These are phyloP conservation scores for Ptychochromis oligacanthus DNA, from an alignment of 2,113 vertebrate species.

Conservation along the genomic window DNA sequence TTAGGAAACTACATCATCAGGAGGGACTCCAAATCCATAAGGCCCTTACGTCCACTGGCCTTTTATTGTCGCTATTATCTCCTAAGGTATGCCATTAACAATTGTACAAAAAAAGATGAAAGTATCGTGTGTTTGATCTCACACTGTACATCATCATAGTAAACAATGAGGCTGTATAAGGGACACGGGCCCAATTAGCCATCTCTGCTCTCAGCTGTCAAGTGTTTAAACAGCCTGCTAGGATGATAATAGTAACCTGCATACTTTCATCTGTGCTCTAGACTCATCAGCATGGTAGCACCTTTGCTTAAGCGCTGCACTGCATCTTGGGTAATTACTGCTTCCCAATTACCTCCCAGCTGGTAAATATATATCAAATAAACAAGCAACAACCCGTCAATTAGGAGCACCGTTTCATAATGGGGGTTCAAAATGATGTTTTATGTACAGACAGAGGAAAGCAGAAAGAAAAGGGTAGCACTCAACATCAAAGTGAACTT, in stretches of 20 bases:
- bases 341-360: constrained; percentile 77
- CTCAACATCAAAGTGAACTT: constrained; percentile 73
- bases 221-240: constrained; percentile 61
- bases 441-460: constrained; percentile 54
- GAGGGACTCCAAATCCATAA: constrained; percentile 48
- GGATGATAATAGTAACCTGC: constrained; percentile 63
- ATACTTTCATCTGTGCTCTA: constrained; percentile 69
- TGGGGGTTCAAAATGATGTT: constrained; percentile 67
- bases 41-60: constrained; percentile 40
- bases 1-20: constrained; percentile 56
- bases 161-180: constrained; percentile 56
- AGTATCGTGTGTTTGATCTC: constrained; percentile 34
- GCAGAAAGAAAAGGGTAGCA: constrained; percentile 24
- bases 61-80: constrained; percentile 60
- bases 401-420: constrained; percentile 76
- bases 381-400: constrained; percentile 83
- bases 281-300: constrained; percentile 56
- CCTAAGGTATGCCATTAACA: constrained; percentile 46
- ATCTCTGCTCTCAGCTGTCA: constrained; percentile 50
- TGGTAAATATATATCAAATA: constrained; percentile 82
- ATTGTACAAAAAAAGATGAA: constrained; percentile 34
- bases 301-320: constrained; percentile 51
- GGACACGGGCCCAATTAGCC: constrained; percentile 69
- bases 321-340: constrained; percentile 79
- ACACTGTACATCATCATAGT: constrained; percentile 52